These are phyloP conservation scores for Tapera naevia DNA, from an alignment of 2,797 vertebrate genomes.

Conservation along the genomic window DNA sequence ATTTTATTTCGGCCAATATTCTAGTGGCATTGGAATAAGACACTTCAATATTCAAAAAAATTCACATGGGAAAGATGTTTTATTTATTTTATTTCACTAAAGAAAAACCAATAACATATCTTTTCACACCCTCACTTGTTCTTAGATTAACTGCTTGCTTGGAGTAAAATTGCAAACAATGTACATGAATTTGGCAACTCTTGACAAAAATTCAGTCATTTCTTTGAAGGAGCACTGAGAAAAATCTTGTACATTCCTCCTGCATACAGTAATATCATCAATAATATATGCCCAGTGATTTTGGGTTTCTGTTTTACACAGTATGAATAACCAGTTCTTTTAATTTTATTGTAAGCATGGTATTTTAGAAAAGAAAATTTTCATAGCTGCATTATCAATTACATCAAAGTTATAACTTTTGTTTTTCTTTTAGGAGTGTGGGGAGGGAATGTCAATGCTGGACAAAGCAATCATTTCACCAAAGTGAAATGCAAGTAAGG, in stretches of 20 bases:
- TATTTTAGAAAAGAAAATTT: background rate
- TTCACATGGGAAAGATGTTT: background rate
- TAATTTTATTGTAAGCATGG: background rate
- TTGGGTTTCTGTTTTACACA: background rate
- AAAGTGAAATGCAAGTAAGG: background rate
- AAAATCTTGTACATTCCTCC: background rate
- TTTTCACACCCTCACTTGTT: background rate
- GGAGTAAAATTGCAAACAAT: background rate
- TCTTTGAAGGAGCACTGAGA: background rate
- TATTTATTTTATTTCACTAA: background rate
- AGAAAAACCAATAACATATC: fast-evolving
- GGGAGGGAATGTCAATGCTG: background rate
- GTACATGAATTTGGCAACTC: background rate
- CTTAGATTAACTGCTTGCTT: background rate
- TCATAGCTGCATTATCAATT: background rate
- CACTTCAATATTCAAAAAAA: background rate
- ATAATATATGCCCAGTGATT: background rate
- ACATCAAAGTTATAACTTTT: background rate
- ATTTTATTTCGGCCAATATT: background rate
- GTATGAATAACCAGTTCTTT: background rate
- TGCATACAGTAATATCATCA: background rate
- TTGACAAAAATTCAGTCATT: background rate
- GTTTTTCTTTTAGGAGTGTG: fast-evolving
- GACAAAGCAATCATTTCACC: background rate
- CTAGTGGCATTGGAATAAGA: background rate